phyloP scores from a whole-genome alignment of 2,113 vertebrate genomes.

The Heloderma charlesbogerti region DNA sequence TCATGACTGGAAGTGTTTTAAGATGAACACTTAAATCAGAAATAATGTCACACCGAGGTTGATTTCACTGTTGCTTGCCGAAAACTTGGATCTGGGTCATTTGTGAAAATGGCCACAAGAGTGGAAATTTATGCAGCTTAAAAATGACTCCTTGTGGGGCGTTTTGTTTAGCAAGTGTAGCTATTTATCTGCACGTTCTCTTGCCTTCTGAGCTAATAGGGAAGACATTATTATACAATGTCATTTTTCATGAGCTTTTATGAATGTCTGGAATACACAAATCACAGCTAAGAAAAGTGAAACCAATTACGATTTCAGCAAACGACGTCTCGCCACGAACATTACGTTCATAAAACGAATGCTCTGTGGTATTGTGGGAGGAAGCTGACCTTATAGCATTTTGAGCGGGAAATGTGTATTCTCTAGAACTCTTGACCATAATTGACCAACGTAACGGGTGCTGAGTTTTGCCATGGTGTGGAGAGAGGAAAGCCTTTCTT shows the following conservation, averaged over 20 bases:
- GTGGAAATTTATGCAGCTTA: not conserved
- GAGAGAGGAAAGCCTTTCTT: not conserved
- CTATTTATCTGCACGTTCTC: not conserved
- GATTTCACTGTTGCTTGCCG: not conserved
- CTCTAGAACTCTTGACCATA: not conserved
- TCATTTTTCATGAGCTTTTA: too few species aligned
- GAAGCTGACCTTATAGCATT: too few species aligned
- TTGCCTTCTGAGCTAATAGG: not conserved
- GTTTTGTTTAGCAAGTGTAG: not conserved
- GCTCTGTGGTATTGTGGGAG: not conserved
- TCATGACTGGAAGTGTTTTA: not conserved
- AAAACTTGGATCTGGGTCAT: not conserved
- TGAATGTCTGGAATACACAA: too few species aligned
- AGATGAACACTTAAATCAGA: not conserved
- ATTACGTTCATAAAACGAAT: not conserved
- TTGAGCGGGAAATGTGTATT: not conserved
- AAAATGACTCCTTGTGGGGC: not conserved
- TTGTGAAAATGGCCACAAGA: not conserved
- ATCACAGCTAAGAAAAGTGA: not conserved
- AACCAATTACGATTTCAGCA: not conserved
- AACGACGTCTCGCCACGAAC: not conserved
- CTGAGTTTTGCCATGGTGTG: not conserved
- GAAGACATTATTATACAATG: not conserved
- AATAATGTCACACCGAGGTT: not conserved
- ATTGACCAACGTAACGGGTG: not conserved